Evolutionary conservation across 2,113 vertebrate species (phyloP).

Genomic region (Hymenochirus boettgeri): DNA sequence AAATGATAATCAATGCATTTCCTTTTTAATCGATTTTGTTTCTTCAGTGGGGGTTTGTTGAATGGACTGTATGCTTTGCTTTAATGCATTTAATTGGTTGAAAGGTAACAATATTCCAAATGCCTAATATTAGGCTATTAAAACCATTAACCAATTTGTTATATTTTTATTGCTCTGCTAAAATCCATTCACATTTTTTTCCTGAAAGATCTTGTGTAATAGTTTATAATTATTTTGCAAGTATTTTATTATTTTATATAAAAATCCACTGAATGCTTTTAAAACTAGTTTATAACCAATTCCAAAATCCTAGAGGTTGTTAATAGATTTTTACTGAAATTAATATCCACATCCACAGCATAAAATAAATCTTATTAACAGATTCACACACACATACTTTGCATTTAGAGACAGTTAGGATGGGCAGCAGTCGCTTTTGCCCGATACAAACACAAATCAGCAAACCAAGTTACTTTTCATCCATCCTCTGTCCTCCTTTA

Average conservation of each 20-base stretch:
- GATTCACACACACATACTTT: too few relatives aligned
- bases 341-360: constrained; percentile 15
- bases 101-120: not conserved
- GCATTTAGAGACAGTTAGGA: not conserved
- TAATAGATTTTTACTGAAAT: constrained; percentile 32
- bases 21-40: too few relatives aligned
- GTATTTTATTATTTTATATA: constrained; percentile 26
- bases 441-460: too few relatives aligned
- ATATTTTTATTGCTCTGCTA: constrained; percentile 18
- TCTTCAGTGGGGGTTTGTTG: too few relatives aligned
- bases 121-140: not conserved
- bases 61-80: too few relatives aligned
- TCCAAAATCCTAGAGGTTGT: constrained; percentile 34
- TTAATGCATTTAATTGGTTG: too few relatives aligned
- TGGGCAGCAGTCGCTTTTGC: too few relatives aligned
- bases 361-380: constrained; percentile 5
- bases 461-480: too few relatives aligned
- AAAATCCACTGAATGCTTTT: constrained; percentile 37
- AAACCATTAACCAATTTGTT: not conserved
- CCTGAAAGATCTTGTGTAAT: constrained; percentile 29
- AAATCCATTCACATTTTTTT: constrained; percentile 29
- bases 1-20: too few relatives aligned
- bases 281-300: constrained; percentile 37
- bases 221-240: constrained; percentile 39
- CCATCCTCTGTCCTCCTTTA: too few relatives aligned